Evolutionary conservation across 2,113 vertebrate species (phyloP).

Genomic region (Nothobranchius kuhntae): DNA sequence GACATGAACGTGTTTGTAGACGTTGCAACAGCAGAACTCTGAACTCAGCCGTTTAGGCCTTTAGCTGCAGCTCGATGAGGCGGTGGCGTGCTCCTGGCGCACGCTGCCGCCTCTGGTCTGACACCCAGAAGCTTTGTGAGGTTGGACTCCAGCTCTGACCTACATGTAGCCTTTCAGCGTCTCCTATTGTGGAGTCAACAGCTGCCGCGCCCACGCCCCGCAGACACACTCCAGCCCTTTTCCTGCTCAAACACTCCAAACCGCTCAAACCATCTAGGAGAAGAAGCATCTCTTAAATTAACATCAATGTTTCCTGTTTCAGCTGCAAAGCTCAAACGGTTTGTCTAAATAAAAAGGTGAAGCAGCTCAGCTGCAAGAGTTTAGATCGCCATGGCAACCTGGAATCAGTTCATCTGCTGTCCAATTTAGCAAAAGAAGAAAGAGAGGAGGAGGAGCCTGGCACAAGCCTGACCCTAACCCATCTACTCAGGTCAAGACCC

Average conservation of each 20-base stretch:
- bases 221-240: neutral
- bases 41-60: too few species aligned
- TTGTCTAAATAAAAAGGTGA: neutral
- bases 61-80: conserved; percentile 2
- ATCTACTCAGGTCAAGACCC: conserved; percentile 57
- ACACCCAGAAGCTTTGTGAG: conserved; percentile 29
- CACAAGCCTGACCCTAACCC: conserved; percentile 69
- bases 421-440: conserved; percentile 61
- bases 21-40: too few species aligned
- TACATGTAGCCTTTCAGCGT: conserved; percentile 42
- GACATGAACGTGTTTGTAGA: too few species aligned
- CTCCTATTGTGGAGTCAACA: conserved; percentile 51
- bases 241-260: neutral
- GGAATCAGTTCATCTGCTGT: conserved; percentile 74
- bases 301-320: too few species aligned
- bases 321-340: neutral
- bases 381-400: conserved; percentile 69
- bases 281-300: neutral
- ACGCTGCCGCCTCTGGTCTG: conserved; percentile 15
- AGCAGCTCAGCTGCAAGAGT: conserved; percentile 54
- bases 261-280: neutral
- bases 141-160: conserved; percentile 41
- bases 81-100: conserved; percentile 45
- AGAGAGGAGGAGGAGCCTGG: conserved; percentile 52
- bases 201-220: conserved; percentile 41